Percentiles rank a stretch among this genome's conserved stretches.
Conservation (phyloP, 1,140 invertebrate genomes). For the Cydia strobilella region DNA sequence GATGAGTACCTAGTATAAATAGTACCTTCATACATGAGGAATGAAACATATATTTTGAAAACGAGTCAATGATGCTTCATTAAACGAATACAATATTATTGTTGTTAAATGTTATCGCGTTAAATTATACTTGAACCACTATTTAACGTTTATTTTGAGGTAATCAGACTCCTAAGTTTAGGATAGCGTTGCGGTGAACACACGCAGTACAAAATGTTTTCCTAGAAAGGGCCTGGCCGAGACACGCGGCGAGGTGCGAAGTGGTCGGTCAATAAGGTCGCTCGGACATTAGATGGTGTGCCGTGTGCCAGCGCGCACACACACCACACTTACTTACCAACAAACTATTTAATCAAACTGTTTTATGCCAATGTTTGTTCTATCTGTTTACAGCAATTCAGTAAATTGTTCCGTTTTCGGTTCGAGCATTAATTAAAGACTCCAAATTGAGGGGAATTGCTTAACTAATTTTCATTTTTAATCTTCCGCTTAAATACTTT, state of each 20-base stretch:
- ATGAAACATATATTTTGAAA: no score
- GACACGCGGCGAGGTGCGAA: conserved; percentile 61
- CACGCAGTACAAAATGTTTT: conserved; percentile 42
- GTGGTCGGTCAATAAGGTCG: conserved; percentile 62
- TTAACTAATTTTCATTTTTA: conserved; percentile 20
- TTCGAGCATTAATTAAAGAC: conserved; percentile 30
- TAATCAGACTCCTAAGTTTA: conserved; percentile 33
- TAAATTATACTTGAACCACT: neutral
- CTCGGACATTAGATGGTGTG: conserved; percentile 44
- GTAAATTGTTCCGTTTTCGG: conserved; percentile 34
- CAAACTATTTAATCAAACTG: conserved; percentile 57
- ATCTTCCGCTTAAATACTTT: conserved; percentile 7
- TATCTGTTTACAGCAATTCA: conserved; percentile 38
- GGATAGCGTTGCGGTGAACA: conserved; percentile 41
- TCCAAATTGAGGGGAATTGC: conserved; percentile 20
- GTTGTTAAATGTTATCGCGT: neutral
- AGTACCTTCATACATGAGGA: no score
- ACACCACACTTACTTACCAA: conserved; percentile 47
- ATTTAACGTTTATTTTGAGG: conserved; percentile 28
- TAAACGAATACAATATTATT: neutral
- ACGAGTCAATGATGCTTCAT: no score
- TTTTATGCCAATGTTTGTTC: conserved; percentile 47
- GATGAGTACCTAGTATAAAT: no score
- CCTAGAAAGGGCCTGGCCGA: conserved; percentile 63
- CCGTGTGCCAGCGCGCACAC: conserved; percentile 48